Conservation (phyloP, 2,888 invertebrate species). For the Lacanobia oleracea region DNA sequence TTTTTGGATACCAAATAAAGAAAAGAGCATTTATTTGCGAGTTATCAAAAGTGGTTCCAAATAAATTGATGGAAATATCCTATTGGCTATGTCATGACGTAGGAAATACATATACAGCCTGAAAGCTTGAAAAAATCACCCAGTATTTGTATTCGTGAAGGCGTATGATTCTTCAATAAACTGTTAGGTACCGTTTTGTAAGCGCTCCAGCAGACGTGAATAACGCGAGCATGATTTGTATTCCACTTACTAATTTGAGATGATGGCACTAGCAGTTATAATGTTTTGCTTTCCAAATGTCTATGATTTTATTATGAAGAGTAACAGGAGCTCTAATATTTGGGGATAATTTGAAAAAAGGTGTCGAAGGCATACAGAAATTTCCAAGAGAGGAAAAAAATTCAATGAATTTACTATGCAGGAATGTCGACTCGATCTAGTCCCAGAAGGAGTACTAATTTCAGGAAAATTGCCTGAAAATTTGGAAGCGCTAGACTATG, state of each 20-base stretch:
- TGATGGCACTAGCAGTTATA: background rate
- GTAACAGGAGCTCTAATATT: background rate
- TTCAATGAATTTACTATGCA: background rate
- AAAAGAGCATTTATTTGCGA: background rate
- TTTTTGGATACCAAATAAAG: background rate
- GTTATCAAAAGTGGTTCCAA: background rate
- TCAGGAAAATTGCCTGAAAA: background rate
- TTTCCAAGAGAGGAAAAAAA: background rate
- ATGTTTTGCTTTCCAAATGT: background rate
- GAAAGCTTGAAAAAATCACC: background rate
- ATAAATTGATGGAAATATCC: too few relatives aligned
- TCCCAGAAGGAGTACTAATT: background rate
- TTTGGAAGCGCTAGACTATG: background rate
- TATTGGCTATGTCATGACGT: background rate
- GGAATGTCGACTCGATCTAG: background rate
- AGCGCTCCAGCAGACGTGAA: background rate
- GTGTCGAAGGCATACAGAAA: background rate
- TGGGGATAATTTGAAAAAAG: background rate
- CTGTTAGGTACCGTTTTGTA: slow-evolving; percentile 11
- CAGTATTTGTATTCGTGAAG: slow-evolving; percentile 8
- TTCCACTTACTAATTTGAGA: background rate
- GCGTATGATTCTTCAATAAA: slow-evolving; percentile 14
- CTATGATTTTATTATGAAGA: background rate
- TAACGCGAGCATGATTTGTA: slow-evolving; percentile 12
- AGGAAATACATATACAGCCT: background rate